phyloP scores from a whole-genome alignment of 2,113 vertebrate species.

The Takifugu bimaculatus region DNA sequence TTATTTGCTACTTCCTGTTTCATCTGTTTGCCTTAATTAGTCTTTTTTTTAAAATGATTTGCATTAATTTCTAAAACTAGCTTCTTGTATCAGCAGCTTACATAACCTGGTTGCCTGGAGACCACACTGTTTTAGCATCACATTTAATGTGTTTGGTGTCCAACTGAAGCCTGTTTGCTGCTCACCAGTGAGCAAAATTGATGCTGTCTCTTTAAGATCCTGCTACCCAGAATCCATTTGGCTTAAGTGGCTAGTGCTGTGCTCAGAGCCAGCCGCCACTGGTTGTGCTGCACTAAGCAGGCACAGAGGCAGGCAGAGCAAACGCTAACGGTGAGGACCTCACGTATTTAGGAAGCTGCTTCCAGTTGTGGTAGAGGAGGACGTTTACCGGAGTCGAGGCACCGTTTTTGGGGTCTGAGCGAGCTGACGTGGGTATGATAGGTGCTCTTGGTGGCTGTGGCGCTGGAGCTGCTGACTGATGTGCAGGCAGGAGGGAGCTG shows the following conservation, averaged over 20 bases:
- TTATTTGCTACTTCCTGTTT: background rate
- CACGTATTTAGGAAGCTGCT: constrained; percentile 10
- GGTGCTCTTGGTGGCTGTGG: constrained; percentile 19
- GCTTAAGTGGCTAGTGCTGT: constrained; percentile 54
- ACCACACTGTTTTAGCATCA: constrained; percentile 33
- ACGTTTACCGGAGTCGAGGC: constrained; percentile 23
- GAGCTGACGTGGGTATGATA: constrained; percentile 57
- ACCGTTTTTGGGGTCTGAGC: constrained; percentile 13
- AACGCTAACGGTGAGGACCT: constrained; percentile 33
- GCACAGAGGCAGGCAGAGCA: constrained; percentile 36
- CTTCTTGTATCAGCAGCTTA: constrained; percentile 22
- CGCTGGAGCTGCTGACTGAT: constrained; percentile 45
- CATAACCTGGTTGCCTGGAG: constrained; percentile 47
- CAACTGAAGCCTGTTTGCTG: constrained; percentile 25
- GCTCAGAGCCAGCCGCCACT: constrained; percentile 56
- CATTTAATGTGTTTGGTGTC: constrained; percentile 48
- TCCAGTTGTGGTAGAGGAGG: background rate
- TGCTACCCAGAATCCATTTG: constrained; percentile 74
- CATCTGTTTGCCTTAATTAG: background rate
- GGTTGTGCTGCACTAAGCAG: constrained; percentile 49
- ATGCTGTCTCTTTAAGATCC: constrained; percentile 73
- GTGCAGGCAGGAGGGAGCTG: constrained; percentile 51
- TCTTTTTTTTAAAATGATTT: background rate
- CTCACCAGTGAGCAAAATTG: constrained; percentile 8
- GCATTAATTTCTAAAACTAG: constrained; percentile 4